Conservation (phyloP, 2,888 invertebrate genomes). For the Xylocampa areola region DNA sequence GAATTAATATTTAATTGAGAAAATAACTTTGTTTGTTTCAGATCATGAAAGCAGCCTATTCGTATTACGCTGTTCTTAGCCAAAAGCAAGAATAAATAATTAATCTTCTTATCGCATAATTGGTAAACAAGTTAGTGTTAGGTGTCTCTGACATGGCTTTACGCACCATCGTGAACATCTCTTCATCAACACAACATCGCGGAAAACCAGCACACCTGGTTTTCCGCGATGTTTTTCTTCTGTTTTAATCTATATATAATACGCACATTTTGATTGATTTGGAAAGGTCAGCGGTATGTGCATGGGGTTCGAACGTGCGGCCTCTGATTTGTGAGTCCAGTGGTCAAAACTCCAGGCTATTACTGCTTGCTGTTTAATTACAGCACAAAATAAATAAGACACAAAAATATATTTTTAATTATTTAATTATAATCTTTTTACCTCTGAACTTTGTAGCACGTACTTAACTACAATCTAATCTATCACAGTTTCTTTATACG, state of each 20-base stretch:
- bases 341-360: no score
- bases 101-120: not conserved
- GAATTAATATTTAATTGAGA: constrained; percentile 18
- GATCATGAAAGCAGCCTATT: constrained; percentile 74
- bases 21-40: constrained; percentile 67
- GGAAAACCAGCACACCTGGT: no score
- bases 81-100: constrained; percentile 41
- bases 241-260: no score
- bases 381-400: constrained; percentile 12
- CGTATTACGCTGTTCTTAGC: constrained; percentile 57
- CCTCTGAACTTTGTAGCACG: constrained; percentile 62
- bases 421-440: constrained; percentile 61
- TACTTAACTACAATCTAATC: constrained; percentile 76
- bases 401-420: constrained; percentile 22
- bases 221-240: no score
- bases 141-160: no score
- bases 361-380: no score
- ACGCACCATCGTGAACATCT: no score
- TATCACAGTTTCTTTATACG: constrained; percentile 83
- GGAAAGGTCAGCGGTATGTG: no score
- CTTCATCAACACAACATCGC: no score
- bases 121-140: not conserved
- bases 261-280: no score
- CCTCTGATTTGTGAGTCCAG: no score
- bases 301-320: no score